phyloP scores from a whole-genome alignment of 2,797 vertebrate species.

The Sparus aurata region DNA sequence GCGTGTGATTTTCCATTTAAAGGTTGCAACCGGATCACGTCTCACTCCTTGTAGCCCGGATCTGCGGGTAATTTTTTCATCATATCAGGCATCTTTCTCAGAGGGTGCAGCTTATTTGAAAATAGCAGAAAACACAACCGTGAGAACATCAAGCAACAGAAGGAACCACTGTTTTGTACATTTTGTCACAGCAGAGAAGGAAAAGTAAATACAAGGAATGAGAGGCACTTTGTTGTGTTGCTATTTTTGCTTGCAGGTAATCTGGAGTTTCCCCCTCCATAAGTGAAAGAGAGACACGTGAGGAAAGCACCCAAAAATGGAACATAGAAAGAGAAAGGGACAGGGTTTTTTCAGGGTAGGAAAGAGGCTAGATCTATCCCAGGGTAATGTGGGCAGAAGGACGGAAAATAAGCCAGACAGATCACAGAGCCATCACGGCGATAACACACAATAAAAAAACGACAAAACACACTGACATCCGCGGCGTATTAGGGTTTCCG shows the following conservation, averaged over 20 bases:
- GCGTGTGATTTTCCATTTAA: not conserved
- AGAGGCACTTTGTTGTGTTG: constrained; percentile 17
- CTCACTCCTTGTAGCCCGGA: not conserved
- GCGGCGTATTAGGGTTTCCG: not conserved
- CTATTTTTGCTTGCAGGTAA: constrained; percentile 38
- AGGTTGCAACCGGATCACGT: not conserved
- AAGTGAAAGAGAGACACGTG: constrained; percentile 3
- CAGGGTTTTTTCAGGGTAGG: not conserved
- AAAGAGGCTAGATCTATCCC: constrained; percentile 4
- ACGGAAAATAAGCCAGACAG: constrained; percentile 24
- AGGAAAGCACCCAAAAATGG: constrained; percentile 35
- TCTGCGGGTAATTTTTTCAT: not conserved
- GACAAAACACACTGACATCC: constrained; percentile 21
- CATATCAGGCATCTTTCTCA: not conserved
- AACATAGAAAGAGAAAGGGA: not conserved
- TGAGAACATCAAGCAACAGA: not conserved
- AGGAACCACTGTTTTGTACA: not conserved
- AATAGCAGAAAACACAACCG: not conserved
- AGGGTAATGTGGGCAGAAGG: constrained; percentile 17
- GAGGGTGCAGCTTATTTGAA: not conserved
- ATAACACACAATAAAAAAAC: constrained; percentile 10
- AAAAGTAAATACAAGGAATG: constrained; percentile 1
- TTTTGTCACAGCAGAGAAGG: not conserved
- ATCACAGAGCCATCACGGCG: constrained; percentile 9
- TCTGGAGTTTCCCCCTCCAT: constrained; percentile 12